Conservation (phyloP, 2,113 vertebrate species). For the Thryonomys swinderianus region DNA sequence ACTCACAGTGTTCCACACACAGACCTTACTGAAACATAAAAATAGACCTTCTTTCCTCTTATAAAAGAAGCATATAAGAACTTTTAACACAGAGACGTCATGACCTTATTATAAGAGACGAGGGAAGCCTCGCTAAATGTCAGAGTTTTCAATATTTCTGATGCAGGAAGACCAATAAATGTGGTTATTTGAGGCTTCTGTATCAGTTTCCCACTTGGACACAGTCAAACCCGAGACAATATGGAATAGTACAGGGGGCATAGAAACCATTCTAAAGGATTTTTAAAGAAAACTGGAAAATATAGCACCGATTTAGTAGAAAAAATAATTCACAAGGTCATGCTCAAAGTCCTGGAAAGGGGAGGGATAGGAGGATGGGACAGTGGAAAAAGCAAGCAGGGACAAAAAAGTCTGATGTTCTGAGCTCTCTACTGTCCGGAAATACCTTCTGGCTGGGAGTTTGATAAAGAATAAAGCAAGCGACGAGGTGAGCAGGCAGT, state of each 20-base stretch:
- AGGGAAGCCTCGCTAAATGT: slow-evolving; percentile 87
- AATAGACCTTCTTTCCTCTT: slow-evolving; percentile 93
- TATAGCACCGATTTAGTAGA: slow-evolving; percentile 87
- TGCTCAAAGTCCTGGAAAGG: slow-evolving; percentile 84
- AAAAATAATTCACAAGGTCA: slow-evolving; percentile 86
- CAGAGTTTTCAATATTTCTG: slow-evolving; percentile 85
- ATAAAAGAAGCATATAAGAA: slow-evolving; percentile 95
- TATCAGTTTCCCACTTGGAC: slow-evolving; percentile 79
- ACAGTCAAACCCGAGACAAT: slow-evolving; percentile 76
- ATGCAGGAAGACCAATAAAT: slow-evolving; percentile 79
- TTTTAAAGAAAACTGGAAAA: slow-evolving; percentile 84
- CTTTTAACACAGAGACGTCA: slow-evolving; percentile 90
- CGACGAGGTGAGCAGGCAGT: accelerated
- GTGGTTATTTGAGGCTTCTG: slow-evolving; percentile 74
- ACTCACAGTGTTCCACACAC: slow-evolving; percentile 92
- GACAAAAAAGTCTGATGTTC: slow-evolving; percentile 75
- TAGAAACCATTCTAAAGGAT: slow-evolving; percentile 88
- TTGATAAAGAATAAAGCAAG: neutral
- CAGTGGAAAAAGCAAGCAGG: slow-evolving; percentile 75
- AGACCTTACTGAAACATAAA: slow-evolving; percentile 92
- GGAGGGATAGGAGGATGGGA: neutral
- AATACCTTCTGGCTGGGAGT: slow-evolving; percentile 69
- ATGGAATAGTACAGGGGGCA: slow-evolving; percentile 87
- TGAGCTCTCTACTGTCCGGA: slow-evolving; percentile 83
- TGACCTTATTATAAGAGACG: slow-evolving; percentile 90